A percentile compares a stretch with the other conserved stretches of the same genome.
These are phyloP conservation scores for Sebastes cheni DNA, from an alignment of 2,797 vertebrate species.

Conservation along the genomic window DNA sequence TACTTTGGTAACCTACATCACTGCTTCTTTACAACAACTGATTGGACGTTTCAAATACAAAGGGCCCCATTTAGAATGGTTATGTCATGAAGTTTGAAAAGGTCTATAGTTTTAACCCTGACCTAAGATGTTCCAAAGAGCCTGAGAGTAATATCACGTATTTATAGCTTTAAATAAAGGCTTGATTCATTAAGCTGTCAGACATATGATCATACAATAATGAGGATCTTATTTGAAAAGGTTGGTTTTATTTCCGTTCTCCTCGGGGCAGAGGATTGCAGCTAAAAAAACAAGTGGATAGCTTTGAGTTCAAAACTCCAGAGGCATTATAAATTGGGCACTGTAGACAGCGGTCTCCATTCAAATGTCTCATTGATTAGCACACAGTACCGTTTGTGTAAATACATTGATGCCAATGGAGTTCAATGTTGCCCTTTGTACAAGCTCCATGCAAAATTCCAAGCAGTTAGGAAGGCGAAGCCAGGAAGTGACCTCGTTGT, in stretches of 20 bases:
- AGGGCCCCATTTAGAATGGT: no score
- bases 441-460: background rate
- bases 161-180: conserved; percentile 19
- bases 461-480: background rate
- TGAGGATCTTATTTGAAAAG: conserved; percentile 34
- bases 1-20: no score
- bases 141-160: background rate
- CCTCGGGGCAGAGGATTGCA: background rate
- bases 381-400: background rate
- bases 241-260: conserved; percentile 4
- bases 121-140: background rate
- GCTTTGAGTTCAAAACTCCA: background rate
- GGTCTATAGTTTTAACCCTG: background rate
- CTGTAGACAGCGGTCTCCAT: background rate
- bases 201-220: conserved; percentile 42
- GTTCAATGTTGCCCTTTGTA: background rate
- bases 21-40: no score
- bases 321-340: background rate
- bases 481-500: background rate
- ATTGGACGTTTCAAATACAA: no score
- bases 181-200: conserved; percentile 34
- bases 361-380: background rate
- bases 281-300: background rate
- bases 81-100: no score
- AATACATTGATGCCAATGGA: background rate